Conservation (phyloP, 2,797 vertebrate genomes). For the Gymnothorax reevesii region DNA sequence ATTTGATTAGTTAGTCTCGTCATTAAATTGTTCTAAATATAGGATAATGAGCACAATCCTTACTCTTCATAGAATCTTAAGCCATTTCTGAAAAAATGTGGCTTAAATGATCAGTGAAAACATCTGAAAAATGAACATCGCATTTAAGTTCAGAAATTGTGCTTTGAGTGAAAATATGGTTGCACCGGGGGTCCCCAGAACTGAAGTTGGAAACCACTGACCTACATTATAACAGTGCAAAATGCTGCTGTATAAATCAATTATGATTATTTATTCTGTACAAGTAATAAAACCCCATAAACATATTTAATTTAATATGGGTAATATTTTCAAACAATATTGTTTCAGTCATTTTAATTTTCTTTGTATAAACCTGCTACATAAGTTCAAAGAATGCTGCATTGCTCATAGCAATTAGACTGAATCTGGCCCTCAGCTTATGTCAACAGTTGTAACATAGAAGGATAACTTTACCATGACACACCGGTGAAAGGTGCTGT, state of each 20-base stretch:
- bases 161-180: no score
- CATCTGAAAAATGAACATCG: no score
- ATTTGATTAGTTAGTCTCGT: no score
- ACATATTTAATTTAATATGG: background rate
- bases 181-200: no score
- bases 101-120: no score
- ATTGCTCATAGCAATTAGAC: slow-evolving; percentile 28
- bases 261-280: background rate
- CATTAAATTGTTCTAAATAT: no score
- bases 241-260: background rate
- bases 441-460: background rate
- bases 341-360: background rate
- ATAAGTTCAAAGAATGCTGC: background rate
- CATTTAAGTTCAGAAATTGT: no score
- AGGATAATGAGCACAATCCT: no score
- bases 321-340: background rate
- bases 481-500: background rate
- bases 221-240: background rate
- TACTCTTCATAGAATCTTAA: no score
- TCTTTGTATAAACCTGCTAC: background rate
- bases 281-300: background rate
- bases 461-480: background rate
- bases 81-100: no score
- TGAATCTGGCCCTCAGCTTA: slow-evolving; percentile 26
- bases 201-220: no score